Percentiles rank a stretch among this genome's conserved stretches.
These are phyloP conservation scores for Trachurus trachurus DNA, from an alignment of 2,797 vertebrate genomes.

Conservation along the genomic window DNA sequence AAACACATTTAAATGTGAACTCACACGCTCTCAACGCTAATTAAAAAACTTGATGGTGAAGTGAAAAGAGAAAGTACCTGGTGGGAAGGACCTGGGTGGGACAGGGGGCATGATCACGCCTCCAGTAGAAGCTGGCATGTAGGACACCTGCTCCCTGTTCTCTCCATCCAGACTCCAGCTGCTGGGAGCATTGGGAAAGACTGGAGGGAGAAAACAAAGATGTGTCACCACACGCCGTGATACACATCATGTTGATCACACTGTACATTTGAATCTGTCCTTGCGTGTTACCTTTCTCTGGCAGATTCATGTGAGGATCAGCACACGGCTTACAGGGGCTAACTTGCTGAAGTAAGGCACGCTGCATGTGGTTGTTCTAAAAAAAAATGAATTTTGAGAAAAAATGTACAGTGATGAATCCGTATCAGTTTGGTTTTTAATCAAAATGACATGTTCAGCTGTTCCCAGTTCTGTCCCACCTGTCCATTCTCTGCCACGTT, in stretches of 20 bases:
- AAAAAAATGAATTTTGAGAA: background rate
- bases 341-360: constrained; percentile 97
- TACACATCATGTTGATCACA: background rate
- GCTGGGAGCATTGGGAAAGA: constrained; percentile 92
- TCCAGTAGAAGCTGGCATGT: constrained; percentile 82
- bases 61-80: constrained; percentile 82
- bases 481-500: constrained; percentile 95
- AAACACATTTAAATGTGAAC: background rate
- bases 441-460: accelerated
- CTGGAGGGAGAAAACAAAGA: constrained; percentile 75
- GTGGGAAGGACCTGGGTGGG: constrained; percentile 90
- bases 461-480: constrained; percentile 75
- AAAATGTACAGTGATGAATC: background rate
- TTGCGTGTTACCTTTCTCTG: constrained; percentile 93
- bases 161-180: constrained; percentile 98
- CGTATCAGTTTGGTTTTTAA: background rate
- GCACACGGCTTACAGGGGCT: constrained; percentile 98
- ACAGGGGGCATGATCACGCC: constrained; percentile 92
- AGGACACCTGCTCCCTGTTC: constrained; percentile 80
- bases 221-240: constrained; percentile 13
- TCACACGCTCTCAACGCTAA: background rate
- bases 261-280: constrained; percentile 26
- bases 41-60: background rate
- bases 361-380: constrained; percentile 96
- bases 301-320: constrained; percentile 95